Percentiles rank a stretch among this genome's conserved stretches.
These are phyloP conservation scores for Hydropotes inermis DNA, from an alignment of 2,113 vertebrate species.

Conservation along the genomic window DNA sequence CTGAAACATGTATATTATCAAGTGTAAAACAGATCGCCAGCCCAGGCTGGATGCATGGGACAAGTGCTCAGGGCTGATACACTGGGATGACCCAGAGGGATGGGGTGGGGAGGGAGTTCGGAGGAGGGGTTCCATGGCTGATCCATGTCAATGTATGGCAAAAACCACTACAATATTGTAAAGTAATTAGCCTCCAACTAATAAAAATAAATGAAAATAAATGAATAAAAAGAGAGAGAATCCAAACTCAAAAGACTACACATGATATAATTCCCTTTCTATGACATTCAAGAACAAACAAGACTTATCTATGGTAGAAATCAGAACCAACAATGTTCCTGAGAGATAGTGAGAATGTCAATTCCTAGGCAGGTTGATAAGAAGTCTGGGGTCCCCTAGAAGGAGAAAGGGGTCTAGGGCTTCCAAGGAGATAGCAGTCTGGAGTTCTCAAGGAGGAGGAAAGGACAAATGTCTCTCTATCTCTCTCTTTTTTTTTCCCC, in stretches of 20 bases:
- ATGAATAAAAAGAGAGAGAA: neutral
- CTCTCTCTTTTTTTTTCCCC: rapidly evolving
- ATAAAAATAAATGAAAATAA: too few species aligned
- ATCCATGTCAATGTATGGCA: too few species aligned
- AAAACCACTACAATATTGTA: too few species aligned
- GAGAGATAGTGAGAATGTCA: neutral
- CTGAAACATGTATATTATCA: too few species aligned
- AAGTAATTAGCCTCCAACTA: too few species aligned
- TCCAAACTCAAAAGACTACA: neutral
- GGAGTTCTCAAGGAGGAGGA: neutral
- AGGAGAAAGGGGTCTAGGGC: neutral
- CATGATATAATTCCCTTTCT: neutral
- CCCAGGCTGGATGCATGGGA: too few species aligned
- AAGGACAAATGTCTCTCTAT: neutral
- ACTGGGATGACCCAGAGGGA: too few species aligned
- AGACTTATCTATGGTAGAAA: neutral
- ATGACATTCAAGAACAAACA: neutral
- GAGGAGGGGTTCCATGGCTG: too few species aligned
- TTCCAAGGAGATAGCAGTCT: neutral
- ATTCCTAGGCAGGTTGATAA: neutral
- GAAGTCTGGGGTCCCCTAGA: neutral
- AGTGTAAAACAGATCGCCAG: too few species aligned
- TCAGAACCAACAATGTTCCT: neutral
- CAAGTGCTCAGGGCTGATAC: too few species aligned
- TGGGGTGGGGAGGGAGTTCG: too few species aligned